Conservation (phyloP, 2,797 vertebrate species). For the Morelia viridis region DNA sequence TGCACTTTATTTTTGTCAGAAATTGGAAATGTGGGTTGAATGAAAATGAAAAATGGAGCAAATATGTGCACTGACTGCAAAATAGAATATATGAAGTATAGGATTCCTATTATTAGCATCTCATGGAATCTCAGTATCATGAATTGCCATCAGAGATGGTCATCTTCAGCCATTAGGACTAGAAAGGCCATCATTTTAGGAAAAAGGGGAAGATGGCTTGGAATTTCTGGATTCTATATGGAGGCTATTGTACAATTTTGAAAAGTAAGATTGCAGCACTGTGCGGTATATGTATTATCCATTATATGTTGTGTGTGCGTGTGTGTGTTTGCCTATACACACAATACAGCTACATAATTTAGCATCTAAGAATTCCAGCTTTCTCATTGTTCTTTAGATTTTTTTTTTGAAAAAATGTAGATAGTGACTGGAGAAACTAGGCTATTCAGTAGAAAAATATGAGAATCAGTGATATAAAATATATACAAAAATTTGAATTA, state of each 20-base stretch:
- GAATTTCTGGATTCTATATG: background rate
- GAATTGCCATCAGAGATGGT: background rate
- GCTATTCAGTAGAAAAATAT: background rate
- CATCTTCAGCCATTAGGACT: background rate
- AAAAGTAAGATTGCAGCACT: background rate
- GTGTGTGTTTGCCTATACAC: background rate
- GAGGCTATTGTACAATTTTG: background rate
- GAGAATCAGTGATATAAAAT: background rate
- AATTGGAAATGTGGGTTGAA: background rate
- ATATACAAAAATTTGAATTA: background rate
- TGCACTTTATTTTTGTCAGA: background rate
- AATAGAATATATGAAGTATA: background rate
- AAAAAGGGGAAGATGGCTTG: background rate
- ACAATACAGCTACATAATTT: background rate
- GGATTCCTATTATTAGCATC: no score
- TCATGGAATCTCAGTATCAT: background rate
- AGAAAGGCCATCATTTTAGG: background rate
- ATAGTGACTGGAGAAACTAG: background rate
- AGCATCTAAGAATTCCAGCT: background rate
- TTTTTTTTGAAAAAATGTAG: background rate
- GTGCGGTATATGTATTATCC: background rate
- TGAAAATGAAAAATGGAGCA: background rate
- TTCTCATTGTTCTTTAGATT: background rate
- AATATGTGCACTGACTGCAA: background rate
- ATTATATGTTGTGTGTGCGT: background rate